These are phyloP conservation scores for Phyllopteryx taeniolatus DNA, from an alignment of 2,113 vertebrate genomes.

Conservation along the genomic window DNA sequence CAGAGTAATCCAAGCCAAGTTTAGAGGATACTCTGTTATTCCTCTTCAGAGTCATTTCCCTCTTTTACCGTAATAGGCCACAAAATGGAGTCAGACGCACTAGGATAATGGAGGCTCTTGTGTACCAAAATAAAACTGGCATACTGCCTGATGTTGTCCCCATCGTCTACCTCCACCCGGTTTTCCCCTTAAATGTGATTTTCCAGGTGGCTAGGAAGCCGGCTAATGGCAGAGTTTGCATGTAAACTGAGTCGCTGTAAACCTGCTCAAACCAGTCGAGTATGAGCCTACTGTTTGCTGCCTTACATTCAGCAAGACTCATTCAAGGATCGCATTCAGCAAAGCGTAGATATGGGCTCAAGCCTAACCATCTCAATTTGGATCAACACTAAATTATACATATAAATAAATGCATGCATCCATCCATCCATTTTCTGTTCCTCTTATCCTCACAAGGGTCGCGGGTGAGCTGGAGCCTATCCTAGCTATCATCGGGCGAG, in stretches of 20 bases:
- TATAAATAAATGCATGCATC: too few species aligned
- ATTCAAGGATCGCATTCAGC: background rate
- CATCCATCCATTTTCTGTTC: too few species aligned
- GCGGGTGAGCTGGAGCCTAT: too few species aligned
- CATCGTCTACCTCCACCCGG: conserved; percentile 37
- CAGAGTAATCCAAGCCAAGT: background rate
- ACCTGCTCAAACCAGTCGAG: conserved; percentile 15
- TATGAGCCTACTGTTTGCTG: background rate
- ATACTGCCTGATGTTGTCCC: conserved; percentile 45
- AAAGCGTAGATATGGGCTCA: too few species aligned
- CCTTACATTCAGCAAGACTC: background rate
- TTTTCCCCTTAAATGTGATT: conserved; percentile 51
- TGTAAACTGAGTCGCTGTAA: conserved; percentile 27
- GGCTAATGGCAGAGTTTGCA: conserved; percentile 29
- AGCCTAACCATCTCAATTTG: too few species aligned
- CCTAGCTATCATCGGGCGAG: too few species aligned
- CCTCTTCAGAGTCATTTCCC: conserved; percentile 52
- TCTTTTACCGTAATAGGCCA: conserved; percentile 52
- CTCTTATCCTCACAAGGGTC: too few species aligned
- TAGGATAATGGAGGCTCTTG: conserved; percentile 51
- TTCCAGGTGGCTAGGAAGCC: conserved; percentile 33
- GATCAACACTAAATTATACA: too few species aligned
- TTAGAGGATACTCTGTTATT: conserved; percentile 7
- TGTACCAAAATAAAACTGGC: conserved; percentile 56
- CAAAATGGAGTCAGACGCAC: conserved; percentile 55